phyloP scores from a whole-genome alignment of 2,797 vertebrate genomes.

The Epinephelus awoara region DNA sequence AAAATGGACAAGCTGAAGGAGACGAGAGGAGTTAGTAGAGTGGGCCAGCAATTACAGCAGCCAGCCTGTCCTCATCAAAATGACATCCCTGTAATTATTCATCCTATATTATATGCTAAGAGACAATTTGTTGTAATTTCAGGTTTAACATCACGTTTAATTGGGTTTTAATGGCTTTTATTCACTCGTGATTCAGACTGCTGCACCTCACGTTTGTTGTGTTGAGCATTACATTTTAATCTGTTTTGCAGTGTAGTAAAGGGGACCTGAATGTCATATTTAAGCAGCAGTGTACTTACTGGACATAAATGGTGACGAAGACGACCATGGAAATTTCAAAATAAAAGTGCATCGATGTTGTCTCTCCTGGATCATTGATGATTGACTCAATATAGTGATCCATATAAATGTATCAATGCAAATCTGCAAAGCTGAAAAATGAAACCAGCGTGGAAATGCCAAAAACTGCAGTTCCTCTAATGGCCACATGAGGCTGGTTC shows the following conservation, averaged over 20 bases:
- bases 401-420: too few relatives aligned
- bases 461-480: too few relatives aligned
- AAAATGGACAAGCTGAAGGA: slow-evolving; percentile 34
- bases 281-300: background rate
- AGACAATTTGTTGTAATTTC: background rate
- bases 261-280: slow-evolving; percentile 12
- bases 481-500: too few relatives aligned
- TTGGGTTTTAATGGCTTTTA: slow-evolving; percentile 18
- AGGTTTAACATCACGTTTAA: slow-evolving; percentile 23
- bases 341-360: too few relatives aligned
- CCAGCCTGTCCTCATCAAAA: slow-evolving; percentile 26
- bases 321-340: too few relatives aligned
- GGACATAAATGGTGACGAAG: too few relatives aligned
- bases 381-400: too few relatives aligned
- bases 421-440: too few relatives aligned
- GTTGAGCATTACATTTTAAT: slow-evolving; percentile 5
- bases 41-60: slow-evolving; percentile 24
- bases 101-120: background rate
- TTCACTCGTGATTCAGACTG: background rate
- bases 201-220: background rate
- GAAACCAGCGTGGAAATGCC: too few relatives aligned
- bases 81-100: slow-evolving; percentile 9
- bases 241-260: background rate
- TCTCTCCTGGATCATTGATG: too few relatives aligned
- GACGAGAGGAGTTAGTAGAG: slow-evolving; percentile 16